phyloP scores from a whole-genome alignment of 1,140 invertebrate genomes.

The Oncopodura yosiiana region DNA sequence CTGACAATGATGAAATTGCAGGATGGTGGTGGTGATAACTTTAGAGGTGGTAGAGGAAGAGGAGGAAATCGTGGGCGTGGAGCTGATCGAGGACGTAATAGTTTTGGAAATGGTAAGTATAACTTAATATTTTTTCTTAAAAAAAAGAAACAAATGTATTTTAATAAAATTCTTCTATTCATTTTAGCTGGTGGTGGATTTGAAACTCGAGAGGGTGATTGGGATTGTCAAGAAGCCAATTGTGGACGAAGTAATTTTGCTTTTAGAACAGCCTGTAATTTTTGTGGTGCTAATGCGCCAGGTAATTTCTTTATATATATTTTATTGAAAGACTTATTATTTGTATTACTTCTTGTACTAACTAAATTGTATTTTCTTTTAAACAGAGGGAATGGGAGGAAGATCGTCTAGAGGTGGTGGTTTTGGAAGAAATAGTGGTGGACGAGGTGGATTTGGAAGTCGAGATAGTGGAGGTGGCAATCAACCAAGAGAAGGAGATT shows the following conservation, averaged over 20 bases:
- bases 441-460: slow-evolving; percentile 37
- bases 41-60: slow-evolving; percentile 28
- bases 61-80: slow-evolving; percentile 34
- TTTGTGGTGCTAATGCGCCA: slow-evolving; percentile 57
- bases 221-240: background rate
- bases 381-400: slow-evolving; percentile 25
- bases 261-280: slow-evolving; percentile 87
- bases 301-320: too few species aligned
- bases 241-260: slow-evolving; percentile 51
- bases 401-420: slow-evolving; percentile 33
- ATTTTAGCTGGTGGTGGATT: slow-evolving; percentile 29
- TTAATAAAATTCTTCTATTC: too few species aligned
- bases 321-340: too few species aligned
- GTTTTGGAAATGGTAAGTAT: slow-evolving; percentile 14
- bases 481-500: background rate
- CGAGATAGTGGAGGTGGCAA: slow-evolving; percentile 32
- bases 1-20: slow-evolving; percentile 36
- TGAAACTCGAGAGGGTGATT: slow-evolving; percentile 33
- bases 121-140: too few species aligned
- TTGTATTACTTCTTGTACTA: too few species aligned
- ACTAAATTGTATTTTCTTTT: too few species aligned
- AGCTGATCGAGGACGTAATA: slow-evolving; percentile 24
- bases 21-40: slow-evolving; percentile 36
- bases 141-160: too few species aligned
- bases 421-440: slow-evolving; percentile 13